These are phyloP conservation scores for Tyto alba DNA, from an alignment of 2,113 vertebrate genomes.

Conservation along the genomic window DNA sequence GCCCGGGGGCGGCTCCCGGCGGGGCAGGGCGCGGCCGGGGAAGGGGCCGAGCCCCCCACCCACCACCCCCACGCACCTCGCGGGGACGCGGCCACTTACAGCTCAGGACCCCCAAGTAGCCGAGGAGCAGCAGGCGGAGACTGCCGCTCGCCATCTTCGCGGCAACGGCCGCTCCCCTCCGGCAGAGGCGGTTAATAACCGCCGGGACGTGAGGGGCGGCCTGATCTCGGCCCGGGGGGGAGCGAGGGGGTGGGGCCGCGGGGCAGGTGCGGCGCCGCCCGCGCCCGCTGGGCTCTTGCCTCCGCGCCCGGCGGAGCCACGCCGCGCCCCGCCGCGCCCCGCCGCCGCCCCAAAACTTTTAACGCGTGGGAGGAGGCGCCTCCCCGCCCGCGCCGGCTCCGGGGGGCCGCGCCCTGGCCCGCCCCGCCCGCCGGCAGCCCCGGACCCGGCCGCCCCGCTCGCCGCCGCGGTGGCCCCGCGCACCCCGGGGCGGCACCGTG, in stretches of 20 bases:
- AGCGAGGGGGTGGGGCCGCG: too few species aligned
- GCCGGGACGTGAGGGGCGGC: not conserved
- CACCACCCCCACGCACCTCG: not conserved
- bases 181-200: not conserved
- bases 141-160: constrained; percentile 50
- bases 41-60: too few species aligned
- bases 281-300: not conserved
- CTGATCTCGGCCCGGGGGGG: too few species aligned
- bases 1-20: not conserved
- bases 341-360: not conserved
- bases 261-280: not conserved
- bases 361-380: not conserved
- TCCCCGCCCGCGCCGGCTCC: not conserved
- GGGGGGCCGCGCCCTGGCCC: not conserved
- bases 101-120: constrained; percentile 14
- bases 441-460: not conserved
- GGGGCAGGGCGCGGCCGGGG: not conserved
- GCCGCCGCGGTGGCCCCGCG: not conserved
- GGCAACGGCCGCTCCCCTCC: not conserved
- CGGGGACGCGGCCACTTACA: constrained; percentile 46
- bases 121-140: constrained; percentile 2
- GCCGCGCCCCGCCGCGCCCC: not conserved
- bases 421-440: not conserved
- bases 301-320: not conserved
- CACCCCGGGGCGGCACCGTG: fast-evolving